Evolutionary conservation across 2,888 invertebrate genomes (phyloP).

Genomic region (Coronaproctus castanopsis): DNA sequence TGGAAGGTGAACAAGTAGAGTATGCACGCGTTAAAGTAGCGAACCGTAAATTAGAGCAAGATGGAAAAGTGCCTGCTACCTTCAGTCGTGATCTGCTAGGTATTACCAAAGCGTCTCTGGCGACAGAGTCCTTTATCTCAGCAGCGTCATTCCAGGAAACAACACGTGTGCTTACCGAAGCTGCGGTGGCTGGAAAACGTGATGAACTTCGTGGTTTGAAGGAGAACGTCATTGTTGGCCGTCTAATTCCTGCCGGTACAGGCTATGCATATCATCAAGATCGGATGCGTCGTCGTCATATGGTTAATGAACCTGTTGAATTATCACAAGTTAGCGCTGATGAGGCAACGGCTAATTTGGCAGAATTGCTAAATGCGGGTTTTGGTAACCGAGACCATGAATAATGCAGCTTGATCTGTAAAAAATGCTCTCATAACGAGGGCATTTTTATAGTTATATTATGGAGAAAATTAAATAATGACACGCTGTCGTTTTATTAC

Average conservation of each 20-base stretch:
- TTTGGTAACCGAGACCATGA: no score
- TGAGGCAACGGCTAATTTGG: no score
- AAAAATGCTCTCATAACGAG: no score
- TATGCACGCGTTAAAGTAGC: neutral
- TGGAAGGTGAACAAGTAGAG: neutral
- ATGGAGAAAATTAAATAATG: no score
- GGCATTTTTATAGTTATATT: no score
- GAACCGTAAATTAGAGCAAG: neutral
- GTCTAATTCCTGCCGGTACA: conserved; percentile 8
- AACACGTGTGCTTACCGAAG: neutral
- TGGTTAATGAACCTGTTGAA: no score
- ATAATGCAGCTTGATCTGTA: no score
- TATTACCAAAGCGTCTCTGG: conserved; percentile 4
- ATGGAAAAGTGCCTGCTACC: neutral
- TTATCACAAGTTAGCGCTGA: no score
- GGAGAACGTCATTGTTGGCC: conserved; percentile 6
- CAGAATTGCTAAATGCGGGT: no score
- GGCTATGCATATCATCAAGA: no score
- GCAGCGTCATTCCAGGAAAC: conserved; percentile 14
- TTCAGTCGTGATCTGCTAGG: neutral
- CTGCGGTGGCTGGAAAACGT: neutral
- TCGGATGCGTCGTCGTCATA: no score
- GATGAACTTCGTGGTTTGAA: conserved; percentile 2
- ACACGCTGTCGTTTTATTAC: no score
- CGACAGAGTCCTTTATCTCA: conserved; percentile 8